These are phyloP conservation scores for Antedon mediterranea DNA, from an alignment of 53 echinoderm and acorn worm genomes.

Conservation along the genomic window DNA sequence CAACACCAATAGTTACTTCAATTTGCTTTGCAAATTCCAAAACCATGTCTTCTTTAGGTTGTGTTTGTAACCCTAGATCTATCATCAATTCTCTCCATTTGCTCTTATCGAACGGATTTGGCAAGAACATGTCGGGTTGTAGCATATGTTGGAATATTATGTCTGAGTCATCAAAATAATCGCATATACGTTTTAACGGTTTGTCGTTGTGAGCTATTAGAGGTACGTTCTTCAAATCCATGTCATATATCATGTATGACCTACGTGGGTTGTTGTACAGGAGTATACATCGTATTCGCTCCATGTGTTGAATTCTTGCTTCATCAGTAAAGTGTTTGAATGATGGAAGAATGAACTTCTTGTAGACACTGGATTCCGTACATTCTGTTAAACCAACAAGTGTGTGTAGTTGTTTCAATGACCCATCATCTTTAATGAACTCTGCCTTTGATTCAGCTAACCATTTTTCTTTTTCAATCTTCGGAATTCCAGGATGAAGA, in stretches of 20 bases:
- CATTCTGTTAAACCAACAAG: slow-evolving; percentile 5
- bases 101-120: not conserved
- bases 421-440: slow-evolving; percentile 3
- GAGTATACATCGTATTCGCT: slow-evolving; percentile 10
- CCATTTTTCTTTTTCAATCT: slow-evolving; percentile 4
- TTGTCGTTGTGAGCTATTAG: not conserved
- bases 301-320: slow-evolving; percentile 6
- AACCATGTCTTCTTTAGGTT: slow-evolving; percentile 6
- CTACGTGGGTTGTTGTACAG: not conserved
- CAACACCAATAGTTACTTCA: not conserved
- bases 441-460: not conserved
- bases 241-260: not conserved
- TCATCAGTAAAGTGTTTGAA: slow-evolving; percentile 16
- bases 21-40: slow-evolving; percentile 15
- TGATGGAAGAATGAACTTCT: slow-evolving; percentile 28
- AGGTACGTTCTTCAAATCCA: not conserved
- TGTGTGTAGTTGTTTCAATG: slow-evolving; percentile 2
- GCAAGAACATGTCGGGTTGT: not conserved
- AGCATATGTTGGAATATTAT: slow-evolving; percentile 20
- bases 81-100: slow-evolving; percentile 5
- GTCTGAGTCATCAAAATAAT: slow-evolving; percentile 20
- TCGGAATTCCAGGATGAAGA: not conserved
- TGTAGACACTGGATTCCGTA: slow-evolving; percentile 11
- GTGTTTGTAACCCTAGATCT: slow-evolving; percentile 12
- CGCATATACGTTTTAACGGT: not conserved